Base-by-base conservation (phyloP, 2,797 vertebrate species). In the Myotis findleyi region DNA sequence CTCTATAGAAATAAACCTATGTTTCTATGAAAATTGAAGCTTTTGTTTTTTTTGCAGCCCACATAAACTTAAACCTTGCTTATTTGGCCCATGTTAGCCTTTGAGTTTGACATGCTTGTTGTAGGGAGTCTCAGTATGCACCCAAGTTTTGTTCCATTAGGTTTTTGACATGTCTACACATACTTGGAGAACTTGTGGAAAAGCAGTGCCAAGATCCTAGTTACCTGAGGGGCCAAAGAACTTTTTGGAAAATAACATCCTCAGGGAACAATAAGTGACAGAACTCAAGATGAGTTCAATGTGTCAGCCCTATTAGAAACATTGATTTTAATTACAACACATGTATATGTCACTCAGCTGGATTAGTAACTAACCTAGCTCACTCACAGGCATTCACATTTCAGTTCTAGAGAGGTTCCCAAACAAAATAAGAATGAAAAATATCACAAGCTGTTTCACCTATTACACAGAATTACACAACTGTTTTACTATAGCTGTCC, bases 201-300 rank as follows among this genome's bases (percentile, higher is more conserved):
- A 89, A 82, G 49, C 38, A 79, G 62, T 79, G 38, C 64, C 38
- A 82, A 30, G 16, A 68, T 8, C 23, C 41, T 93, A 86, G 64
- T 38, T 95, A 87, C 25, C 7, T 77, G 53, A 92, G 3, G 21
- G 14, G 13, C 11, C 55, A 89, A 83, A 79, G 62, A 73, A 92
- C 20, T 25, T 83, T n/a, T 79, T 87, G 41, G 51, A 92, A 92
- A 89, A 62, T 30, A 73, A 93, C 49, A 36, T 71, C 11, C 53
- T 73, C 73, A 55, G 30, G 25, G 11, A 38, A 89, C 16, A 44
- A 80, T 85, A 90, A 57, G 11, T 72, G 36, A 80, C 17, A 93
- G 25, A 86, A 91, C 17, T 86, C 47, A 91, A 83, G 33, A 57
- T 82, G 64, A 76, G 18, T 62, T 95, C 41, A 93, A 73, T 72